A percentile compares a stretch with the other conserved stretches of the same genome.
Conservation (phyloP, 2,888 invertebrate genomes). For the Xylophagus ater region DNA sequence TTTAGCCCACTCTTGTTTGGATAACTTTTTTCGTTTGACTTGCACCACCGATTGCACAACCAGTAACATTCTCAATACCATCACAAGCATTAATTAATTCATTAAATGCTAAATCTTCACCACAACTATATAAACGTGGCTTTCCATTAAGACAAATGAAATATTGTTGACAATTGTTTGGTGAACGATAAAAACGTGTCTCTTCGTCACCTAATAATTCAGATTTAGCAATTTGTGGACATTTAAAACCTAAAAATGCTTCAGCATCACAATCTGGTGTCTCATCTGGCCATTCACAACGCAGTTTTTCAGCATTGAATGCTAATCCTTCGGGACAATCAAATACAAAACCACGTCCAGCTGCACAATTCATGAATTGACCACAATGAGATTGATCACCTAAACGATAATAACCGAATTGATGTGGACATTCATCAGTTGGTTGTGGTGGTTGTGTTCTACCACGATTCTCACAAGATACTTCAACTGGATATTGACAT, state of each 20-base stretch:
- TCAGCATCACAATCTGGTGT: conserved; percentile 71
- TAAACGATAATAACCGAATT: conserved; percentile 67
- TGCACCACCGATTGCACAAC: conserved; percentile 50
- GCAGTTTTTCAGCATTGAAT: conserved; percentile 57
- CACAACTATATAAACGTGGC: conserved; percentile 66
- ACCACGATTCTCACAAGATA: conserved; percentile 59
- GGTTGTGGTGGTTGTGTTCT: conserved; percentile 46
- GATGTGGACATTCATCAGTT: conserved; percentile 70
- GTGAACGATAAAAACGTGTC: conserved; percentile 39
- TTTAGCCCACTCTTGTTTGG: neutral
- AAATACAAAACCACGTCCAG: conserved; percentile 60
- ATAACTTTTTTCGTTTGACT: too few relatives aligned
- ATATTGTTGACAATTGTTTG: conserved; percentile 65
- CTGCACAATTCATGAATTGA: conserved; percentile 69
- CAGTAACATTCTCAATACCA: conserved; percentile 63
- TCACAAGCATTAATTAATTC: conserved; percentile 61
- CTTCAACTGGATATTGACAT: conserved; percentile 76
- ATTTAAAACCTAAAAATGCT: conserved; percentile 64
- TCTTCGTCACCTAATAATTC: conserved; percentile 39
- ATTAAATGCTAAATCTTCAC: conserved; percentile 66
- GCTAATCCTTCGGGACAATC: conserved; percentile 78
- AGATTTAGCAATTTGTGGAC: conserved; percentile 49
- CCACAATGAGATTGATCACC: conserved; percentile 60
- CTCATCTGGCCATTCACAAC: conserved; percentile 82
- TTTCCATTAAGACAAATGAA: conserved; percentile 64